Evolutionary conservation across 2,888 invertebrate genomes (phyloP).

Genomic region (Petrolisthes manimaculis): DNA sequence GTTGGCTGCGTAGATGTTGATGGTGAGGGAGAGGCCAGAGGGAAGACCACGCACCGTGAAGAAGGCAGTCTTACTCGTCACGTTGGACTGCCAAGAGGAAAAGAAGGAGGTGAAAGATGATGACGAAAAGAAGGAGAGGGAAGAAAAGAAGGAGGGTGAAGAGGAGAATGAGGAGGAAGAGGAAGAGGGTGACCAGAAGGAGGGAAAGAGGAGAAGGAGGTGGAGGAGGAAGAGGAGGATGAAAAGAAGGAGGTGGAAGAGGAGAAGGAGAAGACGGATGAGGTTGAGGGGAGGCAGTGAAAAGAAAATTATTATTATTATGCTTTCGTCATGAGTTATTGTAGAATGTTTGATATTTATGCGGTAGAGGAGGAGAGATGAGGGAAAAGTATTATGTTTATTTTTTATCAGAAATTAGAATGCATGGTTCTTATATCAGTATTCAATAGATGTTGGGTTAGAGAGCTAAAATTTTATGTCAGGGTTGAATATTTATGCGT

Average conservation of each 20-base stretch:
- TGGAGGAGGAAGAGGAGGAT: neutral
- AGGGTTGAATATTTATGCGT: too few relatives aligned
- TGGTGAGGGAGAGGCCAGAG: constrained; percentile 82
- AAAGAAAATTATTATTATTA: neutral
- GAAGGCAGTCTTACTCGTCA: constrained; percentile 79
- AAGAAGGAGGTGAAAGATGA: neutral
- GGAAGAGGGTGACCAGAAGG: neutral
- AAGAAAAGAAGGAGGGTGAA: neutral
- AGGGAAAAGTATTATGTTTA: too few relatives aligned
- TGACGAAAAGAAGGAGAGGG: neutral
- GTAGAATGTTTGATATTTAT: neutral
- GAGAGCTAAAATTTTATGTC: too few relatives aligned
- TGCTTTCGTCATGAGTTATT: neutral
- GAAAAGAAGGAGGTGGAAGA: neutral
- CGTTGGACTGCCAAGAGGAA: constrained; percentile 77
- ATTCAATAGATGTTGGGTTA: too few relatives aligned
- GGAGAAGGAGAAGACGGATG: neutral
- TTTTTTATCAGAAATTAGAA: too few relatives aligned
- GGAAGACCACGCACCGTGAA: constrained; percentile 84
- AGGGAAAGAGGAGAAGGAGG: neutral
- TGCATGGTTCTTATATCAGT: too few relatives aligned
- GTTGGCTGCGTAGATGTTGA: constrained; percentile 85
- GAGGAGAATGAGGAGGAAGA: neutral
- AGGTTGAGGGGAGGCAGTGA: neutral
- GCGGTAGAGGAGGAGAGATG: neutral